Percentiles rank a stretch among this genome's conserved stretches.
Conservation (phyloP, 2,797 vertebrate species). For the Acanthurus lineatus region DNA sequence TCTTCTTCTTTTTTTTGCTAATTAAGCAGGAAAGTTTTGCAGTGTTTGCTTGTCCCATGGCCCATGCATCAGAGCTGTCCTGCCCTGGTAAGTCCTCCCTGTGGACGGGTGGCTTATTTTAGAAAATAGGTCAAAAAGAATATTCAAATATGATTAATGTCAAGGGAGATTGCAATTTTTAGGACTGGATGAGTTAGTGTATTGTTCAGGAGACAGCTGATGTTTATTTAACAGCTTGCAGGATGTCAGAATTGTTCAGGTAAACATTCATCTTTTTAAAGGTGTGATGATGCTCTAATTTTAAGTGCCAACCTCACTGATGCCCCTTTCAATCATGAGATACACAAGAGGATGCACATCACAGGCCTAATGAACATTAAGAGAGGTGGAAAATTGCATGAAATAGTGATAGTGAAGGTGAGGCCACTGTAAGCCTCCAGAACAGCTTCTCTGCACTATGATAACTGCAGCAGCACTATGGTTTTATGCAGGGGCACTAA, state of each 20-base stretch:
- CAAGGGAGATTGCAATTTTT: constrained; percentile 21
- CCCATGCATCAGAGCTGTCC: constrained; percentile 64
- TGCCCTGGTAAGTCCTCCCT: constrained; percentile 47
- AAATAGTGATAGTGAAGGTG: too few species aligned
- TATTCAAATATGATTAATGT: constrained; percentile 56
- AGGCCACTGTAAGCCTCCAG: background rate
- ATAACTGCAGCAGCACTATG: background rate
- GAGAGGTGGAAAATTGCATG: background rate
- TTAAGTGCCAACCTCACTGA: background rate
- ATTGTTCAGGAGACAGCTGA: constrained; percentile 13
- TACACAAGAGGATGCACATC: background rate
- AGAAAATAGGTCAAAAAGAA: constrained; percentile 68
- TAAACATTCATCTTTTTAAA: background rate
- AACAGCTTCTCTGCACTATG: background rate
- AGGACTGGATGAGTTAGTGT: background rate
- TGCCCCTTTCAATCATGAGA: background rate
- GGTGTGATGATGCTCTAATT: background rate
- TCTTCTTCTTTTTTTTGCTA: constrained; percentile 47
- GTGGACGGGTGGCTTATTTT: constrained; percentile 54
- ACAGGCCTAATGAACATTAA: background rate
- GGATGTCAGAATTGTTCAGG: background rate
- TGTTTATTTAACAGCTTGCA: constrained; percentile 6
- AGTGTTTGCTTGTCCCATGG: constrained; percentile 55
- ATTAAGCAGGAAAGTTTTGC: constrained; percentile 69
- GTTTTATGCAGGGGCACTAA: background rate